Evolutionary conservation across 2,113 vertebrate species (phyloP), one percentile per base, ranked within the genome.

Genomic region (Nymphicus hollandicus): DNA sequence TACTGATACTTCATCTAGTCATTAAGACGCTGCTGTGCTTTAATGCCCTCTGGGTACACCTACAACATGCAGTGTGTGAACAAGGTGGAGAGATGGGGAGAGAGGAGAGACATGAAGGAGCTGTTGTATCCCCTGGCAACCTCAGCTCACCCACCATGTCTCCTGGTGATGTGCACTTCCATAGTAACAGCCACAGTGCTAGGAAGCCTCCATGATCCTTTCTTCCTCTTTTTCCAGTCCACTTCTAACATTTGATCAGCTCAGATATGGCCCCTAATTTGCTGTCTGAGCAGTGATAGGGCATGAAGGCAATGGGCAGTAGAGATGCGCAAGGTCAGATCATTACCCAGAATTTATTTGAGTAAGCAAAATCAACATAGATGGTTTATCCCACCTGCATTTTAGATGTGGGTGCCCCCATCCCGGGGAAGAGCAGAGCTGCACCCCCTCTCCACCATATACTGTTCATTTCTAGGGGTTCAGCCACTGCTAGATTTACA

Each of bases 81-180:
- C 7, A 31, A 71, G 25, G 63, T 27, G 52, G 52, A 13, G 22
- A 50, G 43, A 19, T 4, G 7, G 33, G 31, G n/a, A 41, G 13
- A 56, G 41, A 24, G 60, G 24, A 52, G 22, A 11, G 17, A 28
- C 18, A 41, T 1, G 3, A 46, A 13, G 17, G 22, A 13, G 19
- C 15, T 53, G 19, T 28, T 46, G 19, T n/a, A 35, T 79, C 23
- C 23, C 25, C 52, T 29, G 70, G 35, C 56, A 58, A n/a, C 64
- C 35, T 47, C 0, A 0, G 20, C 33, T 43, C 56, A n/a, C 58
- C 80, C 80, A 47, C 37, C 24, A 3, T 0, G 2, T 33, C 50
- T 71, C 50, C 61, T 71, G n/a, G 19, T 63, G 88, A 10, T 20
- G 16, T 15, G 10, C 28, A 9, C 22, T 81, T 8, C 2, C 3